A percentile compares a stretch with the other conserved stretches of the same genome.
Conservation (phyloP, 2,797 vertebrate genomes). For the Pseudochaenichthys georgianus region DNA sequence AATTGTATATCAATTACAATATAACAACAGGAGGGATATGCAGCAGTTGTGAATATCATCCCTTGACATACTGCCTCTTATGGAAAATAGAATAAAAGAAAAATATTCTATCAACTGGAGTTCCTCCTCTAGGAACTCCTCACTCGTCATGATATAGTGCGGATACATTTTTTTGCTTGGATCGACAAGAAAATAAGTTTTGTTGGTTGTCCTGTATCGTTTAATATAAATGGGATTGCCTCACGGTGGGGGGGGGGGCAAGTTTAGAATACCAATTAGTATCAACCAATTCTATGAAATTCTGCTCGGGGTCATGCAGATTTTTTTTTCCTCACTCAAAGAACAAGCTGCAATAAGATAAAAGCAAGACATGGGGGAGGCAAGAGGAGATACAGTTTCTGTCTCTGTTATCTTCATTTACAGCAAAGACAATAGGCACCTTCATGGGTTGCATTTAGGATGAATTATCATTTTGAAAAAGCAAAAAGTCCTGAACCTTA, state of each 20-base stretch:
- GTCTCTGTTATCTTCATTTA: conserved; percentile 18
- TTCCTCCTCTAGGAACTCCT: conserved; percentile 52
- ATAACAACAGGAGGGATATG: conserved; percentile 13
- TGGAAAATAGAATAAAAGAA: conserved; percentile 7
- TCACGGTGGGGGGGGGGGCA: conserved; percentile 50
- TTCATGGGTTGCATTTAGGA: background rate
- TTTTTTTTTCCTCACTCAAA: conserved; percentile 35
- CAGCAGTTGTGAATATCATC: background rate
- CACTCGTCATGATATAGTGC: conserved; percentile 28
- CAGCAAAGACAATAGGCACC: conserved; percentile 12
- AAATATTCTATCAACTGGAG: conserved; percentile 24
- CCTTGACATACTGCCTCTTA: conserved; percentile 6
- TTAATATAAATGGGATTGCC: conserved; percentile 75
- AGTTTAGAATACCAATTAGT: conserved; percentile 85
- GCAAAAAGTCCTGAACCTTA: background rate
- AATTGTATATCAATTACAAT: background rate
- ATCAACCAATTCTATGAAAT: conserved; percentile 70
- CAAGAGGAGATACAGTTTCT: conserved; percentile 18
- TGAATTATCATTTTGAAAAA: conserved; percentile 2
- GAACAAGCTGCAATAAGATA: conserved; percentile 53
- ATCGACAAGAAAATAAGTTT: conserved; percentile 76
- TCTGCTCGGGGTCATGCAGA: conserved; percentile 54
- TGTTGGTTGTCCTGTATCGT: conserved; percentile 68
- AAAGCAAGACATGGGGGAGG: conserved; percentile 43
- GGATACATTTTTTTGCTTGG: conserved; percentile 69